Conservation (phyloP, 2,888 invertebrate genomes). For the Plusia festucae region DNA sequence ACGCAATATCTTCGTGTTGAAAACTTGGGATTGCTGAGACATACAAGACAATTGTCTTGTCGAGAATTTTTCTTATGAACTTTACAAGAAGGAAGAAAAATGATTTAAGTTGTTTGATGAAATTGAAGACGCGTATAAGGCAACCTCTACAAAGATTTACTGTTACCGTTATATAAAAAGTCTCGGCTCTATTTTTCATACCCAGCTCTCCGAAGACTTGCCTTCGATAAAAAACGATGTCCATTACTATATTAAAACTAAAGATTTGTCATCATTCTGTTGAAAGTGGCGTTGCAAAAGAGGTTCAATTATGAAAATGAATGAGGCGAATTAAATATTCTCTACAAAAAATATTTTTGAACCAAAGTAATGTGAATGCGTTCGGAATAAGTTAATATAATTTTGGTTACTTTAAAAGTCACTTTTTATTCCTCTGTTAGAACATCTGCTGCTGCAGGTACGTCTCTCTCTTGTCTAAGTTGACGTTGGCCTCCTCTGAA, state of each 20-base stretch:
- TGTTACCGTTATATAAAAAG: not conserved
- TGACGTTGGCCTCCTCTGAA: too few relatives aligned
- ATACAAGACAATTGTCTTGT: not conserved
- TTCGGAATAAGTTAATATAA: too few relatives aligned
- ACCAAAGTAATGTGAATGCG: not conserved
- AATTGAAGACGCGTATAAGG: not conserved
- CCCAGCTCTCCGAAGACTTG: not conserved
- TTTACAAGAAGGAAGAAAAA: not conserved
- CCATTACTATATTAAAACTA: not conserved
- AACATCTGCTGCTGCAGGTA: too few relatives aligned
- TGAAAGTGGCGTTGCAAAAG: slow-evolving; percentile 12
- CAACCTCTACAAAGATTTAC: not conserved
- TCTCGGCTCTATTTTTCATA: not conserved
- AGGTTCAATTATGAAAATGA: slow-evolving; percentile 9
- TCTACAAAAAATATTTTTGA: not conserved
- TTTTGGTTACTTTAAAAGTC: too few relatives aligned
- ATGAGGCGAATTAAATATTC: slow-evolving; percentile 1
- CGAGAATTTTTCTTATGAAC: not conserved
- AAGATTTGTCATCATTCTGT: not conserved
- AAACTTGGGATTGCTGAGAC: not conserved
- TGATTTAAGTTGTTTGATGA: not conserved
- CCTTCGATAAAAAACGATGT: not conserved
- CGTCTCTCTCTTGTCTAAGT: too few relatives aligned
- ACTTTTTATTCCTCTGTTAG: too few relatives aligned
- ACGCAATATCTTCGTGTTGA: not conserved